A percentile compares a stretch with the other conserved stretches of the same genome.
Conservation (phyloP, 2,888 invertebrate species). For the Anagyrus pseudococci region DNA sequence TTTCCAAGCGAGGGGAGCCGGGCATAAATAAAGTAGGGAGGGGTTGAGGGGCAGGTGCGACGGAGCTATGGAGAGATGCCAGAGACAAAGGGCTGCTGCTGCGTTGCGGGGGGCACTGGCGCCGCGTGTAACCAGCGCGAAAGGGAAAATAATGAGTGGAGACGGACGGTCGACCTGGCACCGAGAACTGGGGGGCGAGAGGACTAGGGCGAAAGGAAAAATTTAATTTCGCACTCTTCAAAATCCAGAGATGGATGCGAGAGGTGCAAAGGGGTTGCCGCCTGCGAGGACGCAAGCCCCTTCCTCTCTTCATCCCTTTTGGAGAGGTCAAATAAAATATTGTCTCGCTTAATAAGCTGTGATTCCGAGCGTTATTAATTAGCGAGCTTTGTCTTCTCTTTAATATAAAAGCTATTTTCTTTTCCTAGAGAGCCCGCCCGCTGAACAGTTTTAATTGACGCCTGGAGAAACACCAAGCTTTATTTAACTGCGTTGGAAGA, state of each 20-base stretch:
- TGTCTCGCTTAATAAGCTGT: not conserved
- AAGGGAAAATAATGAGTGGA: conserved; percentile 29
- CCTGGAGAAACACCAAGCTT: no score
- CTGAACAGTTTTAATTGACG: no score
- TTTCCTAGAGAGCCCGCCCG: no score
- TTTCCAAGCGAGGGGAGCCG: conserved; percentile 28
- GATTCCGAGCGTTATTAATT: not conserved
- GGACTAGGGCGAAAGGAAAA: conserved; percentile 7
- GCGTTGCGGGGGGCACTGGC: no score
- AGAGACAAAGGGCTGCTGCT: conserved; percentile 29
- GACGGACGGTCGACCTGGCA: not conserved
- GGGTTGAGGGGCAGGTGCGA: conserved; percentile 28
- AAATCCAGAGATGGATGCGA: conserved; percentile 2
- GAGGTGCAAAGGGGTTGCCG: not conserved
- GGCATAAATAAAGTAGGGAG: conserved; percentile 41
- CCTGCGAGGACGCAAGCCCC: not conserved
- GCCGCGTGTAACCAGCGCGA: conserved; percentile 19
- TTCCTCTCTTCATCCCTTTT: no score
- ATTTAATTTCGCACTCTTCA: conserved; percentile 29
- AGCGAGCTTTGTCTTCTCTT: not conserved
- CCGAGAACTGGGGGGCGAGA: not conserved
- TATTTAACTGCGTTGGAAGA: no score
- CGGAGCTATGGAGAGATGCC: conserved; percentile 14
- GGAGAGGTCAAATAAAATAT: not conserved
- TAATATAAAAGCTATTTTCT: no score